phyloP scores from a whole-genome alignment of 2,888 invertebrate species.

The Thymelicus acteon region DNA sequence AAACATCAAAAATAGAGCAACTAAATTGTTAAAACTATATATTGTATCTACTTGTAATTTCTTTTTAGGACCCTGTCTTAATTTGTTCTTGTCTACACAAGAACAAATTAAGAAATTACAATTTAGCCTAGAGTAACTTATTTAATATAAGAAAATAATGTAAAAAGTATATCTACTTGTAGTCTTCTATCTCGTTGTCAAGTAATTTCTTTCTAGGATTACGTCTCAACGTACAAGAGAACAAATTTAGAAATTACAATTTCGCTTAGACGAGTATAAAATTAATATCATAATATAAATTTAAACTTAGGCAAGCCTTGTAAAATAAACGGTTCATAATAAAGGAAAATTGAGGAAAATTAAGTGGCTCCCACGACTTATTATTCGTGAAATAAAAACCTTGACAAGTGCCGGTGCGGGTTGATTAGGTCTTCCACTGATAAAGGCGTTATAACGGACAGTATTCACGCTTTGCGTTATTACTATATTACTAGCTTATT shows the following conservation, averaged over 20 bases:
- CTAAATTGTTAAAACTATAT: background rate
- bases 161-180: too few species aligned
- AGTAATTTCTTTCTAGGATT: too few species aligned
- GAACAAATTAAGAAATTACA: background rate
- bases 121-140: background rate
- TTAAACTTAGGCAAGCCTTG: background rate
- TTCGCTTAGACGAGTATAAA: too few species aligned
- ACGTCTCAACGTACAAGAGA: background rate
- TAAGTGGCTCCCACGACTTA: background rate
- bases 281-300: background rate
- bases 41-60: background rate
- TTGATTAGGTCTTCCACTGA: background rate
- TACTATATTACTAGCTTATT: too few species aligned
- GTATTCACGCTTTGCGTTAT: too few species aligned
- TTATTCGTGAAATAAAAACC: background rate
- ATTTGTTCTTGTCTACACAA: background rate
- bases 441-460: background rate
- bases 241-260: too few species aligned
- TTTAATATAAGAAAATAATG: too few species aligned
- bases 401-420: background rate
- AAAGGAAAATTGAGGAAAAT: constrained; percentile 4
- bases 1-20: background rate
- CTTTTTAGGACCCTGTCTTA: background rate
- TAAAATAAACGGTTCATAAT: background rate
- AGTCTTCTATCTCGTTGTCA: too few species aligned